Evolutionary conservation across 2,888 invertebrate species (phyloP).

Genomic region (Cetonia aurata): DNA sequence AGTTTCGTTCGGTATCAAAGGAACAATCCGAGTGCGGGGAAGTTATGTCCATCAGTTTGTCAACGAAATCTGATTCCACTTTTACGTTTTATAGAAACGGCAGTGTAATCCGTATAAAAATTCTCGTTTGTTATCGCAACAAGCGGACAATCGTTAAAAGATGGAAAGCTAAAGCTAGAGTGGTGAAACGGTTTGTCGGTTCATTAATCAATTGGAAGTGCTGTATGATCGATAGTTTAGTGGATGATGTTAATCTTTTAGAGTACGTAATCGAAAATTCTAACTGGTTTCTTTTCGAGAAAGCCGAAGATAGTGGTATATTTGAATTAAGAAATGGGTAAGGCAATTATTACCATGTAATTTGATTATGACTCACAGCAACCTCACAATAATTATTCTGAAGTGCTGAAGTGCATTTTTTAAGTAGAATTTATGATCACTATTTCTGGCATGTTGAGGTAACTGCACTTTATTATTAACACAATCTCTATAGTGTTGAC

Average conservation of each 20-base stretch:
- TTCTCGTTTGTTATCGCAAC: constrained; percentile 1
- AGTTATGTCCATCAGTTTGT: not conserved
- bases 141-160: constrained; percentile 14
- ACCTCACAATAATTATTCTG: too few relatives aligned
- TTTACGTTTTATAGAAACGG: constrained; percentile 24
- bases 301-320: constrained; percentile 49
- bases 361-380: not conserved
- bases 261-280: constrained; percentile 59
- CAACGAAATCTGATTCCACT: not conserved
- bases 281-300: constrained; percentile 61
- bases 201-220: constrained; percentile 27
- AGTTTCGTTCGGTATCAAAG: not conserved
- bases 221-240: constrained; percentile 46
- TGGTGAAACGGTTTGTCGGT: not conserved
- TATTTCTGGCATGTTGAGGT: too few relatives aligned
- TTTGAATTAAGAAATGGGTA: constrained; percentile 31
- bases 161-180: constrained; percentile 16
- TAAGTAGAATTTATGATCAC: too few relatives aligned
- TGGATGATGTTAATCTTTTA: constrained; percentile 55
- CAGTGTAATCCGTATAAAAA: constrained; percentile 14
- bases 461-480: too few relatives aligned
- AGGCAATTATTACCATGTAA: constrained; percentile 18
- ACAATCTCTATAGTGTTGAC: too few relatives aligned
- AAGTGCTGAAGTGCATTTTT: too few relatives aligned
- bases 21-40: not conserved